phyloP scores from a whole-genome alignment of 2,113 vertebrate genomes.

The Cephalopterus ornatus region DNA sequence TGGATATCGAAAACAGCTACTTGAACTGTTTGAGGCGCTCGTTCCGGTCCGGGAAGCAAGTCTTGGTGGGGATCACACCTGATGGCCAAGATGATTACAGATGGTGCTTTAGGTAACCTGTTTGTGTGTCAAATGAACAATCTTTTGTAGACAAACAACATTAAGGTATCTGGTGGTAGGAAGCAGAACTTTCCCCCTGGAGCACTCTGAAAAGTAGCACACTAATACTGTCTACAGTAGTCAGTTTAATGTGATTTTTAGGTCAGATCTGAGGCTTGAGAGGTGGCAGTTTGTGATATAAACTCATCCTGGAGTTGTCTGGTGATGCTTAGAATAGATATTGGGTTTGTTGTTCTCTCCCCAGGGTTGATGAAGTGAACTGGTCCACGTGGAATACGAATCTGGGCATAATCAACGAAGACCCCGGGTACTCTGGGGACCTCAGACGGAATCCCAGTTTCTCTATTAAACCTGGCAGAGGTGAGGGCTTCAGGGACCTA shows the following conservation, averaged over 20 bases:
- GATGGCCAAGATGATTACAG: constrained; percentile 82
- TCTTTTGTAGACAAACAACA: background rate
- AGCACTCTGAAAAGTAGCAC: background rate
- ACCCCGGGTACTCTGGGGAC: constrained; percentile 82
- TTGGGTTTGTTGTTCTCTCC: background rate
- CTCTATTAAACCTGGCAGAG: constrained; percentile 70
- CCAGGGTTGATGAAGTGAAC: constrained; percentile 94
- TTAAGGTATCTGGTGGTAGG: background rate
- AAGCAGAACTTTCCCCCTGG: background rate
- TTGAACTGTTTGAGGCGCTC: constrained; percentile 75
- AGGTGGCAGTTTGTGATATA: background rate
- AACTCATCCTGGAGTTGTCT: background rate
- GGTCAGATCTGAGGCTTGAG: background rate
- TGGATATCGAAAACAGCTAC: constrained; percentile 91
- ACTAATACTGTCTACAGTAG: background rate
- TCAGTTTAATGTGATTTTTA: background rate
- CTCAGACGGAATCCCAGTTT: constrained; percentile 72
- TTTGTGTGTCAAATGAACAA: background rate
- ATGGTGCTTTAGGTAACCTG: constrained; percentile 88
- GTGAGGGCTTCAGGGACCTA: constrained; percentile 55
- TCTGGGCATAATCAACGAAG: constrained; percentile 91
- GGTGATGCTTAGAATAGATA: background rate
- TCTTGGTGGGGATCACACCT: constrained; percentile 77
- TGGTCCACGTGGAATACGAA: constrained; percentile 97
- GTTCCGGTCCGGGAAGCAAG: constrained; percentile 85